A percentile compares a stretch with the other conserved stretches of the same genome.
phyloP scores from a whole-genome alignment of 2,888 invertebrate genomes.

The Glyphotaelius pellucidus region DNA sequence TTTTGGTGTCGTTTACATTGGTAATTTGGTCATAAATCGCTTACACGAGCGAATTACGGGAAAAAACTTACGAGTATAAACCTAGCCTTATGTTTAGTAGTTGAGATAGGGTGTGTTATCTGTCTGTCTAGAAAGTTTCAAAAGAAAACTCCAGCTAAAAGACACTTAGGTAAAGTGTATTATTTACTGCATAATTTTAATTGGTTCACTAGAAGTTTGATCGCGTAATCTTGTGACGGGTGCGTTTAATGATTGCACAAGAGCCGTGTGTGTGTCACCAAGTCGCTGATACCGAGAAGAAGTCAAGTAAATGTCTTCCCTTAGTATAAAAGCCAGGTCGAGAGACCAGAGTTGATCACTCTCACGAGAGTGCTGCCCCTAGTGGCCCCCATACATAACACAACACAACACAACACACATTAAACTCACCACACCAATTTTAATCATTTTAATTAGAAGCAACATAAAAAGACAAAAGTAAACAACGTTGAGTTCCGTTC shows the following conservation, averaged over 20 bases:
- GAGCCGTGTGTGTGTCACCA: background rate
- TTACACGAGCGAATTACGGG: too few relatives aligned
- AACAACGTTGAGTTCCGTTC: background rate
- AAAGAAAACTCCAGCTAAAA: background rate
- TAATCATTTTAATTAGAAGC: constrained; percentile 3
- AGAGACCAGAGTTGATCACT: background rate
- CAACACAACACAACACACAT: background rate
- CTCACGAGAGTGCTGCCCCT: constrained; percentile 32
- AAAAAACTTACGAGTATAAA: too few relatives aligned
- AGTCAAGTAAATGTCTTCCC: background rate
- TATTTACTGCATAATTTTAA: background rate
- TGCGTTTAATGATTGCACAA: background rate
- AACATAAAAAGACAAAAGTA: background rate
- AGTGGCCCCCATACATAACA: constrained; percentile 1
- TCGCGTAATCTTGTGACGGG: background rate
- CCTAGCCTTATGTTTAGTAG: background rate
- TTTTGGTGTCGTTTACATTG: too few relatives aligned
- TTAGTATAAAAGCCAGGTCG: constrained; percentile 21
- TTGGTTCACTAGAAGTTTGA: background rate
- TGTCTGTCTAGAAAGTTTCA: background rate
- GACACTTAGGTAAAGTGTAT: background rate
- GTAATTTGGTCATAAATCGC: too few relatives aligned
- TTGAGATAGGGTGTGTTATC: background rate
- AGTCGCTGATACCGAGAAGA: background rate
- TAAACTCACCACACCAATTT: constrained; percentile 13